Evolutionary conservation across 2,113 vertebrate genomes (phyloP), one percentile per base, ranked within the genome.

Genomic region (Upupa epops): DNA sequence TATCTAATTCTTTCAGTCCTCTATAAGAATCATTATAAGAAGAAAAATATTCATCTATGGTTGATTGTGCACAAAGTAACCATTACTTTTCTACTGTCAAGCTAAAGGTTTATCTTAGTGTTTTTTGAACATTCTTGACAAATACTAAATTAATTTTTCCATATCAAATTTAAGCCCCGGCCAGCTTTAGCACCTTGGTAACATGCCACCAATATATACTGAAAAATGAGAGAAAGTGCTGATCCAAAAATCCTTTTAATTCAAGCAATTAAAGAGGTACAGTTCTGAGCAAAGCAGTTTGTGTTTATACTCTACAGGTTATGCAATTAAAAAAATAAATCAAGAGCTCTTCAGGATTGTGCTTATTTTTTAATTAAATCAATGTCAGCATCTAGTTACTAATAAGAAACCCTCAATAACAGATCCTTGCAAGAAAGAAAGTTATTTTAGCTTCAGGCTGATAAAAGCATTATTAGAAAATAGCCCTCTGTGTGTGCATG

Each of bases 401-500:
- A 88, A 94, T 69, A 94, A 91, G 65, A 88, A 92, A 93, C 63
- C 78, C 86, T 90, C 77, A 69, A 31, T 63, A 96, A 83, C 58
- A 93, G 70, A 84, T 78, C n/a, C 42, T 72, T 77, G 66, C 60
- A 77, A 94, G 70, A 34, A 89, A 56, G 40, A 22, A 94, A 93
- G 83, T 83, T 90, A 84, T 92, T 95, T 88, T 70, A 90, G 76
- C 83, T 90, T 71, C 49, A 69, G 76, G 46, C 66, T 95, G 83
- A 86, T 92, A 78, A 94, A 96, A 94, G 80, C 73, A 86, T 94
- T 94, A 90, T 84, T 92, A 89, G 77, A 61, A 75, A 90, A 36
- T 34, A 64, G 46, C 59, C 83, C 68, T 55, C 16, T 54, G 8
- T 66, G 40, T 69, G 71, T 29, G 26, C 36, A 48, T 83, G 42